Evolutionary conservation across 1,140 invertebrate species (phyloP), one percentile per base, ranked within the genome.

Genomic region (Drosophila athabasca): DNA sequence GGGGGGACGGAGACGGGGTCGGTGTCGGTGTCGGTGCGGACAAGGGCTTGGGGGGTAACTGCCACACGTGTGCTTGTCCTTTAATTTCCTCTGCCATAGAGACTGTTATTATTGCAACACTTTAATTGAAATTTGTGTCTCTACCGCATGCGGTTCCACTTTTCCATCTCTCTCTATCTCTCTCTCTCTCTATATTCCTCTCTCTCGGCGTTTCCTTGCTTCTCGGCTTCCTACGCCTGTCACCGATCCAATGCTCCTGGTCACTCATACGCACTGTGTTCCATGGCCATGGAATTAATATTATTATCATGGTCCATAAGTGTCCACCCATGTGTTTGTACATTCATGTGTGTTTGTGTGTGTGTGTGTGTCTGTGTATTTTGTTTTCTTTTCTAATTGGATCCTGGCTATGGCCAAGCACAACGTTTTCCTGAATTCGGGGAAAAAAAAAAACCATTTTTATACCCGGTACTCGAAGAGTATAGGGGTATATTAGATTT

Each of bases 91-190:
- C 50, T 35, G 67, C 67, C 67, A 50, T 53, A 70, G 58, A 50
- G 50, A 69, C 67, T 70, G 67, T 69, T 78, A 53, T 76, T 76
- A 52, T 76, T 68, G 72, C 64, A 62, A 71, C 66, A 77, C 60
- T 74, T 79, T 79, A 79, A 79, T 79, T 79, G 70, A 79, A 79
- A 79, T 72, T 71, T 52, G 55, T 61, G 11, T 13, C 41, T 59
- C 68, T 9, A 41, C 45, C 48, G 26, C 9, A 35, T 49, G 51
- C 44, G 55, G 44, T 49, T 45, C 41, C 24, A 31, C 29, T 43
- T 29, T 22, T 26, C 11, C 3, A n/a, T 24, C 26, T 7, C 46
- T 48, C 24, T n/a, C 22, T 7, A 2, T 39, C n/a, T 22, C 3
- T 48, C 17, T 19, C 3, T 39, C 9, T 22, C 5, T 48, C 17